Base-by-base conservation (phyloP, 2,113 vertebrate species). In the Sylvilagus bachmani region DNA sequence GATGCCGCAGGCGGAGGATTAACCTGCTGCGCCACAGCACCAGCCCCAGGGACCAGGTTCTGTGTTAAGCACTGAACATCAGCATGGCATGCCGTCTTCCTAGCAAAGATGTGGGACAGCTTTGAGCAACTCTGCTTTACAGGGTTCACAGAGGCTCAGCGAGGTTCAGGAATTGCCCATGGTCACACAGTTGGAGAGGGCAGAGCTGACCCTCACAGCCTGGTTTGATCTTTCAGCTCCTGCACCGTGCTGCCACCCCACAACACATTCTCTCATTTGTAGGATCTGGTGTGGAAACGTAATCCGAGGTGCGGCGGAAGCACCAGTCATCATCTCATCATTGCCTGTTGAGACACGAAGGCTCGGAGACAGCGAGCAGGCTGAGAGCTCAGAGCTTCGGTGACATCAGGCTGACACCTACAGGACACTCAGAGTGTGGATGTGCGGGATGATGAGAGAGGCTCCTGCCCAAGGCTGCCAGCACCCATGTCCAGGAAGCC, bases 111-210 rank as follows among this genome's bases (percentile, higher is more conserved):
- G 13, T 73, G 58, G 73, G 55, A 53, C 53, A 89, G 58, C n/a
- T 83, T 58, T 78, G 77, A 51, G n/a, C 81, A 24, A 55, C 29
- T 78, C 33, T 66, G 64, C 33, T 67, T 89, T 62, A 64, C 49
- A 84, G 88, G 24, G 14, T 4, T 31, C 17, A 16, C 1, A 33
- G 58, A 83, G 21, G 21, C 36, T 66, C 78, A 71, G 92, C 85
- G 74, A 67, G 24, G 82, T 84, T 85, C 53, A 86, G 74, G 79
- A 73, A 31, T 64, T 2, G 9, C 71, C 61, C 21, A 29, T 77
- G 44, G 61, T 91, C 80, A 79, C 77, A 88, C 64, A 97, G 88
- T 86, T 71, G 79, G 62, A 83, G 91, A 73, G 81, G 74, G 9
- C 38, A 74, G 81, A 86, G 69, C 73, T 49, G 90, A 1, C 10